Percentiles rank a stretch among this genome's conserved stretches.
These are phyloP conservation scores for Rousettus leschenaultii DNA, from an alignment of 2,113 vertebrate genomes.

Conservation along the genomic window DNA sequence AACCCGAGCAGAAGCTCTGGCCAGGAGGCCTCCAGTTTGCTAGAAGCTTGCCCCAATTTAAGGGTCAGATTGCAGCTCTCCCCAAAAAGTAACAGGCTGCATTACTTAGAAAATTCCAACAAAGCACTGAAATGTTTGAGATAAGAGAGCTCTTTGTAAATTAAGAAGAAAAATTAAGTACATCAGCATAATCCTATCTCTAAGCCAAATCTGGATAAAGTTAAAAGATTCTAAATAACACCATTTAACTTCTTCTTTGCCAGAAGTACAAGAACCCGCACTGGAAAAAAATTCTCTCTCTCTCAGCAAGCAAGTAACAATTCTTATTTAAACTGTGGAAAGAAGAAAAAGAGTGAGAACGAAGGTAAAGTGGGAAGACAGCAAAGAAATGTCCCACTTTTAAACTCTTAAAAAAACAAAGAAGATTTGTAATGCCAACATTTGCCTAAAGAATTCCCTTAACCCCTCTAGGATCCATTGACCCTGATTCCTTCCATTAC, in stretches of 20 bases:
- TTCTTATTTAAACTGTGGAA: neutral
- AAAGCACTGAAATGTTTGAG: slow-evolving; percentile 30
- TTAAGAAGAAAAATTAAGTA: slow-evolving; percentile 57
- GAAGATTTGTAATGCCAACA: neutral
- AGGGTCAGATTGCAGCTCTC: slow-evolving; percentile 33
- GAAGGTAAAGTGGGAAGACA: neutral
- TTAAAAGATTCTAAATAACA: slow-evolving; percentile 41
- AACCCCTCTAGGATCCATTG: neutral
- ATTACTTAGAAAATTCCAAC: slow-evolving; percentile 56
- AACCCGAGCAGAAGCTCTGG: neutral
- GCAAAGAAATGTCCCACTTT: neutral
- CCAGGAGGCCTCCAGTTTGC: neutral
- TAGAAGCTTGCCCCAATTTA: neutral
- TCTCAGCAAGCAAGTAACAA: neutral
- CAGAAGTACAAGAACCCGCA: neutral
- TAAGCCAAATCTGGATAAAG: slow-evolving; percentile 41
- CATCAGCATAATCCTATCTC: slow-evolving; percentile 45
- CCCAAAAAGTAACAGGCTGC: neutral
- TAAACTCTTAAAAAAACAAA: neutral
- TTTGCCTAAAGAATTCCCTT: neutral
- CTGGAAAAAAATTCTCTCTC: neutral
- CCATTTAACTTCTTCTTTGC: slow-evolving; percentile 20
- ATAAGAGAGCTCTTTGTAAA: slow-evolving; percentile 62
- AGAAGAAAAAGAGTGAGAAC: neutral
- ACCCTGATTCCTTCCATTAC: neutral